Base-by-base conservation (phyloP, 1,140 invertebrate species). In the Dendroctonus valens region DNA sequence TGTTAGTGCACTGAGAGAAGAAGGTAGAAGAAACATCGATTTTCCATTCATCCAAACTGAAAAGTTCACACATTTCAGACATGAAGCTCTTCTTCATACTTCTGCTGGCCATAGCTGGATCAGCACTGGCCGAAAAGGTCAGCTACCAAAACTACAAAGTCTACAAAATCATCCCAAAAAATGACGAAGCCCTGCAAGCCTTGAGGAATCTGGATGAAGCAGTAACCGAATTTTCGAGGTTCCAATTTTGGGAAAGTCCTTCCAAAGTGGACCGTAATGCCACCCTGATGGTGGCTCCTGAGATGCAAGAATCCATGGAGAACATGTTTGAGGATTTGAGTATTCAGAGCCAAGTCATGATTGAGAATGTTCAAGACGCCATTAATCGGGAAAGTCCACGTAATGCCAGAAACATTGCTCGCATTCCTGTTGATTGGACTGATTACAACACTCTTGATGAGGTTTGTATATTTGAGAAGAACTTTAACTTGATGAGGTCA, bases 281-380 rank as follows among this genome's bases (percentile, higher is more conserved):
- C 5, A 74, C 76, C n/a, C 67, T 81, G 5, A 74, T 81, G 73
- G 74, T 81, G 50, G 63, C 76, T 9, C 77, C 79, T 0, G 52
- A 67, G 15, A 37, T 69, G n/a, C 51, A 65, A 3, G 9, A 69
- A 0, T 37, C 64, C 5, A 73, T 82, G 54, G 41, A 76, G 41
- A 37, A 52, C 37, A 40, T 62, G 26, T 41, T 68, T 5, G 41
- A 65, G 0, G 38, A 14, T 0, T n/a, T 69, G 5, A 14, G 71
- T 0, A 63, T 80, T 3, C 42, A 76, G 11, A 70, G 46, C 59
- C 72, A 9, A 9, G 81, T n/a, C 4, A 64, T 78, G 12, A 71
- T n/a, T 6, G 65, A 77, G 9, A 75, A 81, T 59, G 68, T 82
- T 7, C 77, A 79, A 72, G 52, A 73, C 67, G 69, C 67, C 42